Base-by-base conservation (phyloP, 1,140 invertebrate genomes). In the Drosophila pruinosa region DNA sequence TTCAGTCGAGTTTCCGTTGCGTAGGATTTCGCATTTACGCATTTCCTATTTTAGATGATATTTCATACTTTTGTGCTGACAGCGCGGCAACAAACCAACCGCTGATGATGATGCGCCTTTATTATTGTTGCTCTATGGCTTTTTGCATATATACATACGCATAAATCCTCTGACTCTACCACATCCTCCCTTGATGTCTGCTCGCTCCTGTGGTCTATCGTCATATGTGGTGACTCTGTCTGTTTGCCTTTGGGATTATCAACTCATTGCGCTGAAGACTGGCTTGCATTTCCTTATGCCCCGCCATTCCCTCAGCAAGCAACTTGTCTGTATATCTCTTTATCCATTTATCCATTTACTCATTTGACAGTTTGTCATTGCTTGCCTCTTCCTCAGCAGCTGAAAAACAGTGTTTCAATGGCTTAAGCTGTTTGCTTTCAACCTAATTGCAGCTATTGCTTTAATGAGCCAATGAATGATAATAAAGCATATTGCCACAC, bases 11-110 rank as follows among this genome's bases (percentile, higher is more conserved):
- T 78, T 86, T 86, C 82, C 82, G 82, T 86, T 88, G 78, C 74
- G 82, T 88, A 80, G 81, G 57, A 86, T 86, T 88, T 88, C 82
- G 82, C 81, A 86, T 86, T 88, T 88, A 86, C 81, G 81, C 81
- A 86, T 86, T 88, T 86, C 81, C 81, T 78, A 88, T 88, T 85
- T 85, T 85, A 85, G 81, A 85, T 85, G 81, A 85, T 85, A 85
- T 85, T 85, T 85, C 80, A 86, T 85, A 85, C 80, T 80, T 85
- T 85, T 83, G 68, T 85, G 73, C 80, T 85, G 80, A 85, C 80
- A 85, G 80, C 61, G 24, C 56, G 24, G 36, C 17, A 52, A 17
- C 52, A 72, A 39, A 38, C 26, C 48, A 54, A 69, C 65, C 65
- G 59, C 59, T 56, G 63, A 50, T 86, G 81, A 86, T 86, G 81